Evolutionary conservation across 2,113 vertebrate species (phyloP), one percentile per base, ranked within the genome.

Genomic region (Mesembrinibis cayennensis): DNA sequence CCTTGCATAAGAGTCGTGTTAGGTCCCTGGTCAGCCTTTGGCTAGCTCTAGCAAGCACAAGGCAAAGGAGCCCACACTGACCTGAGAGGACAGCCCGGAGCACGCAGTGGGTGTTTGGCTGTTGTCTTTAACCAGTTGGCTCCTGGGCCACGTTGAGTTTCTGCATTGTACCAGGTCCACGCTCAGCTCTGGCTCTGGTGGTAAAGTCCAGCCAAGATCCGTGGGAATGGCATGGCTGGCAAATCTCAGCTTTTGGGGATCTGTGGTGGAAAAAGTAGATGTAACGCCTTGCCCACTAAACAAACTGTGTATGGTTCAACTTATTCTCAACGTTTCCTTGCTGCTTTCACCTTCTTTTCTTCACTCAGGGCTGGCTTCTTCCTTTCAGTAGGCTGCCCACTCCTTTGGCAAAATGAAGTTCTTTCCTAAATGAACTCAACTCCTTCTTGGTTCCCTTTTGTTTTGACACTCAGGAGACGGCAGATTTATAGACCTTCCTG

Each of bases 401-500:
- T 91, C 66, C 81, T 89, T 53, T 4, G 5, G 93, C 74, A 88
- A 77, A 89, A 74, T 16, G 65, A 58, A 80, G 38, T 36, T 89
- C 58, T 91, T 90, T 82, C 36, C 65, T 94, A 81, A 95, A 80
- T n/a, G 49, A 92, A 67, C 91, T 76, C 70, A 16, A 6, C 32
- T 90, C 29, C 82, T 92, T 44, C 70, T 86, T 26, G 45, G 32
- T 89, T 89, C 58, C 52, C 52, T 93, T 93, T 94, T 95, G 90
- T 97, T 97, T 92, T 96, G 95, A 90, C 78, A 49, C 59, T 93
- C 8, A 0, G 76, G 77, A 94, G 90, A 66, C 26, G 9, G 92
- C 88, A 95, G 96, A 97, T 97, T 97, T 95, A 96, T 96, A 80
- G 94, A 73, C 74, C 79, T 96, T 96, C 83, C 89, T 32, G 47